These are phyloP conservation scores for Telmatochromis sp. DNA, from an alignment of 2,113 vertebrate species.

Conservation along the genomic window DNA sequence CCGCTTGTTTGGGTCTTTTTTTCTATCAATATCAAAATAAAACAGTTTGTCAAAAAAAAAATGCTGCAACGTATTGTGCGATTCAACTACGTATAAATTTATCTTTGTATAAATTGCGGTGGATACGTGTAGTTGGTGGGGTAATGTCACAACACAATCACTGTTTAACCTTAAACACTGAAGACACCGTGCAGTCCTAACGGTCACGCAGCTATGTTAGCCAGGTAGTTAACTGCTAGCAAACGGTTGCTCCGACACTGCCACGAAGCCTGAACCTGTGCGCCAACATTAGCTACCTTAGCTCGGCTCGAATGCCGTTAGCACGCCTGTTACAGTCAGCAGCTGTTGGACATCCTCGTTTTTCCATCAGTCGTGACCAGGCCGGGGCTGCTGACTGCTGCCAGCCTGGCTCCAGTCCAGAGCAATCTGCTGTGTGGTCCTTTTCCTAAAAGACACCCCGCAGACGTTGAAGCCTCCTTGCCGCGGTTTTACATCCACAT, in stretches of 20 bases:
- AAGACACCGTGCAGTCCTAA: background rate
- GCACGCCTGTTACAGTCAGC: background rate
- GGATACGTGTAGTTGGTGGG: background rate
- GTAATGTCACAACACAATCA: background rate
- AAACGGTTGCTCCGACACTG: background rate
- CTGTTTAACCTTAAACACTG: background rate
- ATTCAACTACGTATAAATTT: background rate
- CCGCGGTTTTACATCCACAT: conserved; percentile 6
- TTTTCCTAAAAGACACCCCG: background rate
- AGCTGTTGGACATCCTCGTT: background rate
- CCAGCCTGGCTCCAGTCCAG: background rate
- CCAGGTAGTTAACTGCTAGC: background rate
- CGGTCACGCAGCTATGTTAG: background rate
- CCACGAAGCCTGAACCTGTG: conserved; percentile 34
- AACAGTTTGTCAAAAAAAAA: background rate
- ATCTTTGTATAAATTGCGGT: background rate
- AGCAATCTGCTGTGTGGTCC: background rate
- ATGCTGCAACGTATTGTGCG: background rate
- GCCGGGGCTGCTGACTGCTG: conserved; percentile 3
- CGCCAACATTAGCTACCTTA: conserved; percentile 26
- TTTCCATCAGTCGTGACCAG: conserved; percentile 46
- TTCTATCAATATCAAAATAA: conserved; percentile 3
- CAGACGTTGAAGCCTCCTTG: background rate
- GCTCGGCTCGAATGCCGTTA: conserved; percentile 8
- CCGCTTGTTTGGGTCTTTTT: background rate